These are phyloP conservation scores for Cuniculus paca DNA, from an alignment of 2,797 vertebrate species.

Conservation along the genomic window DNA sequence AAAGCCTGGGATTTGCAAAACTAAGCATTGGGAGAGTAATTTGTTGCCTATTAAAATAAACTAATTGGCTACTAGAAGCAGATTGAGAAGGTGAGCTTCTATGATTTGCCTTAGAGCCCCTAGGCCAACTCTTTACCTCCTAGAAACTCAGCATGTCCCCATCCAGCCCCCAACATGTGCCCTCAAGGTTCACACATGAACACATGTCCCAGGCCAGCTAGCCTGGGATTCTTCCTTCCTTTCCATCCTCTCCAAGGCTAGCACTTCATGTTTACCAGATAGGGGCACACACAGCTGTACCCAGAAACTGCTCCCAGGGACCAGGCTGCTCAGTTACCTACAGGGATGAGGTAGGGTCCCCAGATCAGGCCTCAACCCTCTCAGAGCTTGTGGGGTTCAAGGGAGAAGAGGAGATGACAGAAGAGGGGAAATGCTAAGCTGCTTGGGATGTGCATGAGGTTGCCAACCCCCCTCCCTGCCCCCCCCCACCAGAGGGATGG, in stretches of 20 bases:
- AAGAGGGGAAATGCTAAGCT: background rate
- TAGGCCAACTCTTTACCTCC: background rate
- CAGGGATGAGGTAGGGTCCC: background rate
- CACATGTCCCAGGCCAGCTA: background rate
- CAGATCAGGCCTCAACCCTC: background rate
- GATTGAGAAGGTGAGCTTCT: slow-evolving; percentile 3
- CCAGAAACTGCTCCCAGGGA: background rate
- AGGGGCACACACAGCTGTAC: background rate
- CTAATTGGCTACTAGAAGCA: slow-evolving; percentile 6
- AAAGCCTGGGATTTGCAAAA: slow-evolving; percentile 22
- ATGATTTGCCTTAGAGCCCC: background rate
- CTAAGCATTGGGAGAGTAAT: background rate
- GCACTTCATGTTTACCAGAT: background rate
- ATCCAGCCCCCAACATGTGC: background rate
- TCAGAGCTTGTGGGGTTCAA: background rate
- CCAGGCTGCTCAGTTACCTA: background rate
- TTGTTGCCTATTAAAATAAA: slow-evolving; percentile 45
- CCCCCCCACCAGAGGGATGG: background rate
- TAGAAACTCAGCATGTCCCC: background rate
- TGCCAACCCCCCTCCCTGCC: accelerated
- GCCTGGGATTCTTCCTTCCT: background rate
- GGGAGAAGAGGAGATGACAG: slow-evolving; percentile 18
- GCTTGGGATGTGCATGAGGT: background rate
- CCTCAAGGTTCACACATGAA: background rate
- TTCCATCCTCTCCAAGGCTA: background rate